Evolutionary conservation across 2,113 vertebrate species (phyloP).

Genomic region (Ictalurus punctatus): DNA sequence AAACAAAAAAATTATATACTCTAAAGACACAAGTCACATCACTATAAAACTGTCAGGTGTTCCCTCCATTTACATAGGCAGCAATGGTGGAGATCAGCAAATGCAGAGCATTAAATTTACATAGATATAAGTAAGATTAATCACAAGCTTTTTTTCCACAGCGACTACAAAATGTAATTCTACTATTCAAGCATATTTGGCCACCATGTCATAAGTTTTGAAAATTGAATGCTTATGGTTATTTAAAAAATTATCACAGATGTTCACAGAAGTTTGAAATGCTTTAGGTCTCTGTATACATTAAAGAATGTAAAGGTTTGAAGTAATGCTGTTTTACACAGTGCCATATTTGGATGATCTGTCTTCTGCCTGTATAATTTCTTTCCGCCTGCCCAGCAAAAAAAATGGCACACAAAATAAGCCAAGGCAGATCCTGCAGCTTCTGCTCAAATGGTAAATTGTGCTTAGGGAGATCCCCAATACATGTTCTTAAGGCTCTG

Average conservation of each 20-base stretch:
- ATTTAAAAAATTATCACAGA: conserved; percentile 10
- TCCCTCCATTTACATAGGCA: conserved; percentile 67
- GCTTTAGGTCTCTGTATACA: conserved; percentile 43
- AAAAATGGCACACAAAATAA: conserved; percentile 43
- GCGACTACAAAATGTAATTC: conserved; percentile 61
- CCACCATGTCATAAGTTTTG: conserved; percentile 49
- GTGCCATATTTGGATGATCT: conserved; percentile 64
- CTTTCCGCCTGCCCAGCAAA: conserved; percentile 52
- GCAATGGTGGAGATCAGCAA: conserved; percentile 71
- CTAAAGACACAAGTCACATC: conserved; percentile 58
- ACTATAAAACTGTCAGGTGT: conserved; percentile 63
- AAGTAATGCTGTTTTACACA: conserved; percentile 69
- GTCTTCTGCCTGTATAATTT: conserved; percentile 56
- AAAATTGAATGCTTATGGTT: conserved; percentile 1
- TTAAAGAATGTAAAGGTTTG: conserved; percentile 62
- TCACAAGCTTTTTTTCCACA: conserved; percentile 63
- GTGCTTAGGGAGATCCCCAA: conserved; percentile 75
- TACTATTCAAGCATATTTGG: conserved; percentile 44
- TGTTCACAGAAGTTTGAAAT: conserved; percentile 56
- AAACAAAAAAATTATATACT: conserved; percentile 35
- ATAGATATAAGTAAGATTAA: conserved; percentile 57
- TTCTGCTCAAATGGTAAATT: conserved; percentile 69
- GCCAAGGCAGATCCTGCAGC: conserved; percentile 60
- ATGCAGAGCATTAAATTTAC: conserved; percentile 67
- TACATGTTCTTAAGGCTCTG: conserved; percentile 77